Conservation (phyloP, 2,113 vertebrate species). For the Xenopus laevis region DNA sequence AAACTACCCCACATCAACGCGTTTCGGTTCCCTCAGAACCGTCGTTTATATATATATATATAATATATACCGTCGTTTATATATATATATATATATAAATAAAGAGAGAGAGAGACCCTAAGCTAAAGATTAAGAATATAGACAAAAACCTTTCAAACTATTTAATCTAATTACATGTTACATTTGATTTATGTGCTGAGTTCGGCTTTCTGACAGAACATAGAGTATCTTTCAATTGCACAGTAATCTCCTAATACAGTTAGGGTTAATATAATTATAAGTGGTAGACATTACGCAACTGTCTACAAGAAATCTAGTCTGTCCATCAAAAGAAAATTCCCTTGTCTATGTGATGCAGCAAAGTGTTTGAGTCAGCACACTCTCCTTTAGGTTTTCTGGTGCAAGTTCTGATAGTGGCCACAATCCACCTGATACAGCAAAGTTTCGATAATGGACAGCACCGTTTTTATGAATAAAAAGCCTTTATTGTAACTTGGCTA, state of each 20-base stretch:
- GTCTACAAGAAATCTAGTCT: slow-evolving; percentile 22
- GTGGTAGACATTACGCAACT: slow-evolving; percentile 8
- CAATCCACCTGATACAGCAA: no score
- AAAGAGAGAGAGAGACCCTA: not conserved
- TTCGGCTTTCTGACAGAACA: slow-evolving; percentile 19
- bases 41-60: no score
- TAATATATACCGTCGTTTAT: no score
- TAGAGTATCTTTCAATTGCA: slow-evolving; percentile 26
- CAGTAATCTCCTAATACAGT: slow-evolving; percentile 33
- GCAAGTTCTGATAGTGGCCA: no score
- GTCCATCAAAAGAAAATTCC: slow-evolving; percentile 5
- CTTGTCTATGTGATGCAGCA: not conserved
- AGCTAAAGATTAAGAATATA: not conserved
- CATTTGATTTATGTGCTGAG: slow-evolving; percentile 26
- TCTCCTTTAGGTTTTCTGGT: no score
- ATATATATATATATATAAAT: not conserved
- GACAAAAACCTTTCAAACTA: slow-evolving; percentile 5
- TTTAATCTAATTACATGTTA: slow-evolving; percentile 25
- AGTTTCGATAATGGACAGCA: no score
- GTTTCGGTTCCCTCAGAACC: no score
- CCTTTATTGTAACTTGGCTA: no score
- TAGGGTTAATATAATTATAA: slow-evolving; percentile 33
- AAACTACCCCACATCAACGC: no score
- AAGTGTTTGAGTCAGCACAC: no score
- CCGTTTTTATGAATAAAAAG: no score